Conservation (phyloP, 2,888 invertebrate species). For the Eilema sororculum region DNA sequence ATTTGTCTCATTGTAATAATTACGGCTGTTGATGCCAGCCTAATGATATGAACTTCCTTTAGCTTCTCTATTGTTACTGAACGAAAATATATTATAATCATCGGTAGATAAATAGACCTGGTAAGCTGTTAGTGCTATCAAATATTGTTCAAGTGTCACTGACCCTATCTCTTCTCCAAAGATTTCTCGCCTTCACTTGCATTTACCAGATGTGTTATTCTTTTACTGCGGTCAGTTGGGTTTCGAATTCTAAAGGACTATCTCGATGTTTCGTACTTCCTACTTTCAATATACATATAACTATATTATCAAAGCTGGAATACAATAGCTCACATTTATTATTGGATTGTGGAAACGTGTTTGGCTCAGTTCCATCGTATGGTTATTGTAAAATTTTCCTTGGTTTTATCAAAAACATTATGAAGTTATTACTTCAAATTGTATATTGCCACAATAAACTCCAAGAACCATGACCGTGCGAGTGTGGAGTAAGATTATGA, state of each 20-base stretch:
- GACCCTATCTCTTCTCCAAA: background rate
- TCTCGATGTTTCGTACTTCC: constrained; percentile 9
- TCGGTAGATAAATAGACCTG: background rate
- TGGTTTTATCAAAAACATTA: constrained; percentile 57
- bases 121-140: background rate
- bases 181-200: background rate
- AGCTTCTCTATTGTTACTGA: background rate
- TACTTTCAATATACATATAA: constrained; percentile 13
- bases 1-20: constrained; percentile 37
- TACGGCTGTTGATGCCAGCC: constrained; percentile 20
- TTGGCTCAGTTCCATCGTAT: constrained; percentile 61
- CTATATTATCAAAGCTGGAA: constrained; percentile 52
- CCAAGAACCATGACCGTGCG: background rate
- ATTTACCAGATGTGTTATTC: background rate
- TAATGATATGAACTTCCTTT: constrained; percentile 26
- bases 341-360: constrained; percentile 59
- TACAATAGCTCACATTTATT: constrained; percentile 63
- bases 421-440: constrained; percentile 20
- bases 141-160: background rate
- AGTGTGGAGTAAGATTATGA: constrained; percentile 7
- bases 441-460: constrained; percentile 9
- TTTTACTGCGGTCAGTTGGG: background rate
- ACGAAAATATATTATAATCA: background rate
- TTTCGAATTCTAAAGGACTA: background rate
- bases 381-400: constrained; percentile 55